Base-by-base conservation (phyloP, 2,113 vertebrate species). In the Thymallus thymallus region DNA sequence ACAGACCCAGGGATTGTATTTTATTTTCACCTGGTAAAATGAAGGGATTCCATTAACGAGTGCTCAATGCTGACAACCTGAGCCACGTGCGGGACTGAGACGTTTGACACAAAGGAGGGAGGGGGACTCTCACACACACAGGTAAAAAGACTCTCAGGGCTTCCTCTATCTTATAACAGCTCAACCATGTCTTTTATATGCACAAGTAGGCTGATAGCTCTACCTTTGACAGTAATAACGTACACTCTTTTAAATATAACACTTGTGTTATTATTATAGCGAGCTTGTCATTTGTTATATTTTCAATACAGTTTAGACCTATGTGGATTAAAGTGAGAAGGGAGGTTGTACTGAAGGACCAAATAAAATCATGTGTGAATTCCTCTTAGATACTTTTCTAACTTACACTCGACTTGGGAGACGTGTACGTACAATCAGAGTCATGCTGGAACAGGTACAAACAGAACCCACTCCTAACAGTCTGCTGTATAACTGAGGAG, bases 91-190 rank as follows among this genome's bases (percentile, higher is more conserved):
- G 68, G 75, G 80, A 72, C 69, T 73, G 68, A 80, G 71, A 84
- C n/a, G 79, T 75, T 80, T 87, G 81, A 82, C 76, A 73, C 65
- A 83, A 55, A 89, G 84, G 87, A 84, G 85, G 90, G 86, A 88
- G 87, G 84, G 77, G 78, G 82, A 86, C 80, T 32, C 78, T 71
- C 68, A 65, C 76, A 82, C 69, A 84, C 76, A 66, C 86, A 84
- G 92, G 92, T 93, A 89, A 90, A 90, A 80, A 12, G 24, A 66
- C 69, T 67, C 73, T 68, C 60, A 20, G 74, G 81, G 29, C 55
- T 35, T 46, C n/a, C 61, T 69, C 81, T 48, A 74, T 72, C 46
- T 84, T 41, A 23, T 35, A 32, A 61, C 65, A 23, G 56, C 60
- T n/a, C 7, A 30, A 32, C 48, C 29, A 72, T 76, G 6, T 20